Percentiles rank a stretch among this genome's conserved stretches.
Conservation (phyloP, 53 echinoderm and acorn worm genomes). For the Zoroaster sp. region DNA sequence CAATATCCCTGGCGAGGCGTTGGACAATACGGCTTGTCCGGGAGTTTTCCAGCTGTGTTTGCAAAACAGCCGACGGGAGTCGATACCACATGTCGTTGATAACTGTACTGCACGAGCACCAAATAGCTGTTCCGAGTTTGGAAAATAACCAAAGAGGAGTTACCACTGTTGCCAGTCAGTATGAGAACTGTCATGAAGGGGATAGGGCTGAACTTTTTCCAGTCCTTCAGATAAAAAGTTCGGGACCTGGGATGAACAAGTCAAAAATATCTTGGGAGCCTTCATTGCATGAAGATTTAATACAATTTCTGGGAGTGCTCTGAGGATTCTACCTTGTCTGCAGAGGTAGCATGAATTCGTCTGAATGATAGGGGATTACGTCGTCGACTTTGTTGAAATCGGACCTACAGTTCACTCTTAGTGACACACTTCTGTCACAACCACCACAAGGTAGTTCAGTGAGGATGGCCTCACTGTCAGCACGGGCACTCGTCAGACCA, state of each 20-base stretch:
- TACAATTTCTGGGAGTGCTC: not conserved
- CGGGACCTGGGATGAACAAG: not conserved
- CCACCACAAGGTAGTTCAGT: conserved; percentile 63
- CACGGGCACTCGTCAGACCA: conserved; percentile 29
- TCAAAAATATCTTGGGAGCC: not conserved
- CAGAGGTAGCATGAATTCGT: not conserved
- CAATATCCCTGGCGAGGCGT: too few species aligned
- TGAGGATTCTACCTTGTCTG: not conserved
- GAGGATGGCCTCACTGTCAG: conserved; percentile 33
- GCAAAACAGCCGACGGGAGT: too few species aligned
- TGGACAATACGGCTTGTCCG: too few species aligned
- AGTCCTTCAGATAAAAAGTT: not conserved
- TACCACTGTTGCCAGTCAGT: conserved; percentile 8
- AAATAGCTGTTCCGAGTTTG: not conserved
- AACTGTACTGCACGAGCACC: not conserved
- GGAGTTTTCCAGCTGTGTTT: too few species aligned
- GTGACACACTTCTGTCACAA: conserved; percentile 30
- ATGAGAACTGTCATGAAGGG: not conserved
- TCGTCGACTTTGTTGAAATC: conserved; percentile 44
- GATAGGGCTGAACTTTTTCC: not conserved
- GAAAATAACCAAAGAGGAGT: not conserved
- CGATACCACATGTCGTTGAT: too few species aligned
- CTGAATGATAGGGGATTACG: not conserved
- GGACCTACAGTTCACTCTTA: conserved; percentile 44
- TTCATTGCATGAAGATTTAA: too few species aligned